phyloP scores from a whole-genome alignment of 2,888 invertebrate species.

The Abrostola tripartita region DNA sequence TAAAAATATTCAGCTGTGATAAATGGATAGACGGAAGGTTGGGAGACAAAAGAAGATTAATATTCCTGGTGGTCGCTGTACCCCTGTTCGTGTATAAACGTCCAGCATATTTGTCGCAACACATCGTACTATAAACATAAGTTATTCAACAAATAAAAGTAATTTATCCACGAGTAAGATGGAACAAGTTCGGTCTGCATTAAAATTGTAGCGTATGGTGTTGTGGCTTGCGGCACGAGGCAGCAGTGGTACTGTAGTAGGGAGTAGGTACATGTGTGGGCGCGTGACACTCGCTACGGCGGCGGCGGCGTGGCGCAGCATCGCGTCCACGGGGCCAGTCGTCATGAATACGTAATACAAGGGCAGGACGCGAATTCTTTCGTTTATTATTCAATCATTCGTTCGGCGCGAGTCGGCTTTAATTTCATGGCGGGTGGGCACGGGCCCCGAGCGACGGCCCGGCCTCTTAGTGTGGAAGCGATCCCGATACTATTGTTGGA shows the following conservation, averaged over 20 bases:
- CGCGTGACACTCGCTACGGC: constrained; percentile 56
- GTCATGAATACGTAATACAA: constrained; percentile 88
- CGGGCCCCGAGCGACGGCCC: constrained; percentile 77
- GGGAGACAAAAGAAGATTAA: constrained; percentile 66
- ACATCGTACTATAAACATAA: constrained; percentile 7
- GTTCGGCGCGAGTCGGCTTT: constrained; percentile 88
- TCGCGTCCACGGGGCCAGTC: constrained; percentile 77
- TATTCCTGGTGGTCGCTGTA: constrained; percentile 54
- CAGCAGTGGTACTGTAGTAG: neutral
- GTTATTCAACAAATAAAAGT: constrained; percentile 13
- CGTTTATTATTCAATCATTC: constrained; percentile 89
- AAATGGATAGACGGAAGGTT: constrained; percentile 62
- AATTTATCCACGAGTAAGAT: constrained; percentile 8
- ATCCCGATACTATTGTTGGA: constrained; percentile 65
- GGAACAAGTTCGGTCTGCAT: constrained; percentile 12
- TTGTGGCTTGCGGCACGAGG: constrained; percentile 8
- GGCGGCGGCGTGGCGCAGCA: constrained; percentile 52
- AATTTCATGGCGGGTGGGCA: constrained; percentile 88
- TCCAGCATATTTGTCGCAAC: constrained; percentile 42
- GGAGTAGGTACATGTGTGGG: constrained; percentile 33
- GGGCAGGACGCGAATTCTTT: constrained; percentile 88
- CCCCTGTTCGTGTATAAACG: constrained; percentile 30
- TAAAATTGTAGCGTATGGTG: constrained; percentile 16
- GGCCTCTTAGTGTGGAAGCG: constrained; percentile 74
- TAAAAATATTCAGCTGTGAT: constrained; percentile 65